Base-by-base conservation (phyloP, 2,888 invertebrate species). In the Diadromus collaris region DNA sequence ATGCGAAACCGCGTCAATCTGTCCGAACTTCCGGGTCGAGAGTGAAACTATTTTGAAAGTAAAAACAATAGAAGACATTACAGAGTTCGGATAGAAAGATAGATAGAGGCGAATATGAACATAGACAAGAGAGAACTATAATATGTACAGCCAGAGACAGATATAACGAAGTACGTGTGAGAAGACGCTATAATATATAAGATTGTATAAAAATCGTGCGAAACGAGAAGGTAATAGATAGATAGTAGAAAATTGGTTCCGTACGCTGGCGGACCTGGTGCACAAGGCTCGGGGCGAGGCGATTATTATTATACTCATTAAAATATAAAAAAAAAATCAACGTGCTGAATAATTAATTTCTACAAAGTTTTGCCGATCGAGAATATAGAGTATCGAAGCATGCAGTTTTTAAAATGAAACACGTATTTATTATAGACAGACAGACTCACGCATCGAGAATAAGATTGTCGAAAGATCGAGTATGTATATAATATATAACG, bases 381-480 rank as follows among this genome's bases (percentile, higher is more conserved):
- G 4, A 19, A 41, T 29, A 38, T 21, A 58, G n/a, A 51, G 46
- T 64, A 76, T 38, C 19, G 21, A 48, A 65, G 41, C 65, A 78
- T 70, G 74, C 69, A 7, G 69, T 60, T 34, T 69, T 61, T 38
- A 10, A 75, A 61, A 75, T 6, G 41, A 41, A 48, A 67, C 73
- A 79, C 76, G 76, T 72, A 27, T 44, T 44, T 69, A 74, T 71
- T 74, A 51, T 71, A 56, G 51, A 70, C 60, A 76, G 65, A 81
- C 61, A 79, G 73, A 77, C 75, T 73, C 77, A 79, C 77, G 79
- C 77, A 82, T 75, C 78, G 79, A 77, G 6, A 29, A 27, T 77
- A 68, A 77, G 73, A 82, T 72, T 38, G 73, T 76, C 76, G 32
- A 78, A 74, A 72, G 67, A 58, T 78, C 13, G 69, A 58, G 48